Evolutionary conservation across 1,140 invertebrate genomes (phyloP).

Genomic region (Drosophila dunni): DNA sequence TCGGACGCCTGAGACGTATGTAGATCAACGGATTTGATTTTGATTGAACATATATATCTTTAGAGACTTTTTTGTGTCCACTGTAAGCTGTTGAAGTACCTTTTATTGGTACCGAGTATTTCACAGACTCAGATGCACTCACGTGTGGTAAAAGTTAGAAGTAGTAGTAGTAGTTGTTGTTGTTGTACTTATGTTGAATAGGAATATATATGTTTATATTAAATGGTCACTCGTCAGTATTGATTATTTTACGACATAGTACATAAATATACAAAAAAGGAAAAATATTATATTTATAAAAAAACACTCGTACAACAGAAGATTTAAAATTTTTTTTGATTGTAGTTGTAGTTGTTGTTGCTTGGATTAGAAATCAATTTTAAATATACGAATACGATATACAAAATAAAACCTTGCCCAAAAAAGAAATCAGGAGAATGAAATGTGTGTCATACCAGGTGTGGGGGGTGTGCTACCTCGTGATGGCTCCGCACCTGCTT

Average conservation of each 20-base stretch:
- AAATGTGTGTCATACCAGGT: constrained; percentile 92
- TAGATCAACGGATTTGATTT: constrained; percentile 14
- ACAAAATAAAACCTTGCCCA: constrained; percentile 77
- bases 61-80: constrained; percentile 5
- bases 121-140: constrained; percentile 33
- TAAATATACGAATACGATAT: constrained; percentile 49
- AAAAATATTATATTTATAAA: constrained; percentile 32
- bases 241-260: constrained; percentile 32
- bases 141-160: constrained; percentile 15
- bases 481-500: constrained; percentile 90
- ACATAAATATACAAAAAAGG: constrained; percentile 42
- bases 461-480: constrained; percentile 99
- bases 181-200: constrained; percentile 21
- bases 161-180: constrained; percentile 2
- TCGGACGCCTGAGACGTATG: constrained; percentile 34
- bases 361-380: constrained; percentile 35
- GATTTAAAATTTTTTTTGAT: constrained; percentile 9
- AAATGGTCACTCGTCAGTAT: constrained; percentile 24
- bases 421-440: constrained; percentile 73
- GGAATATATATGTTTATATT: constrained; percentile 16
- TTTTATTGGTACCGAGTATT: background rate
- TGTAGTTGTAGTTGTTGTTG: background rate
- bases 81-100: constrained; percentile 16
- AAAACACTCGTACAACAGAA: constrained; percentile 48
- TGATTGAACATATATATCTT: constrained; percentile 13